Conservation (phyloP, 2,888 invertebrate species). For the Cryptophagus acutangulus region DNA sequence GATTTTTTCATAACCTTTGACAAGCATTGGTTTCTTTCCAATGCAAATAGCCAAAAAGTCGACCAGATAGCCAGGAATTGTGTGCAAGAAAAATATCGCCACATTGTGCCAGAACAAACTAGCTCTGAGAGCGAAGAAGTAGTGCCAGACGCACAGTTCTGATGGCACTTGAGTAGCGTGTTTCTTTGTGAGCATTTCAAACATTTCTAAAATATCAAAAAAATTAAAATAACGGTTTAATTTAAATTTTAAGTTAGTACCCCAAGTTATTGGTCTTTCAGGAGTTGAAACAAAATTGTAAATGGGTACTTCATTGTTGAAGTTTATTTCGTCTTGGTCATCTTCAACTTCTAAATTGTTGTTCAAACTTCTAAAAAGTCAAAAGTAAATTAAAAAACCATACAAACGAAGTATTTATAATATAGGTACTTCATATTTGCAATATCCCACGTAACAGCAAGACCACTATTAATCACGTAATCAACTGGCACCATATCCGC, state of each 20-base stretch:
- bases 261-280: constrained; percentile 79
- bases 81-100: constrained; percentile 57
- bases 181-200: constrained; percentile 52
- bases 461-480: constrained; percentile 34
- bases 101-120: constrained; percentile 54
- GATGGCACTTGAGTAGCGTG: constrained; percentile 56
- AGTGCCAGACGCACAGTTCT: constrained; percentile 58
- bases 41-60: constrained; percentile 54
- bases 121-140: constrained; percentile 58
- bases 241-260: constrained; percentile 42
- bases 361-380: constrained; percentile 28
- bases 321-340: constrained; percentile 29
- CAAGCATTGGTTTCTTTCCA: constrained; percentile 58
- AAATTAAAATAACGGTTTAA: constrained; percentile 1
- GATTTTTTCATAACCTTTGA: constrained; percentile 27
- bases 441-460: constrained; percentile 34
- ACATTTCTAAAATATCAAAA: constrained; percentile 52
- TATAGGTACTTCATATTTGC: constrained; percentile 30
- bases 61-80: constrained; percentile 58
- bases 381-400: constrained; percentile 1
- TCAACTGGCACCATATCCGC: constrained; percentile 65
- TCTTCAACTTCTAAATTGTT: no score
- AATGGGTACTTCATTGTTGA: constrained; percentile 56
- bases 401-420: neutral
- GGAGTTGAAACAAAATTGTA: constrained; percentile 84